Conservation (phyloP, 2,888 invertebrate species). For the Callimorpha dominula region DNA sequence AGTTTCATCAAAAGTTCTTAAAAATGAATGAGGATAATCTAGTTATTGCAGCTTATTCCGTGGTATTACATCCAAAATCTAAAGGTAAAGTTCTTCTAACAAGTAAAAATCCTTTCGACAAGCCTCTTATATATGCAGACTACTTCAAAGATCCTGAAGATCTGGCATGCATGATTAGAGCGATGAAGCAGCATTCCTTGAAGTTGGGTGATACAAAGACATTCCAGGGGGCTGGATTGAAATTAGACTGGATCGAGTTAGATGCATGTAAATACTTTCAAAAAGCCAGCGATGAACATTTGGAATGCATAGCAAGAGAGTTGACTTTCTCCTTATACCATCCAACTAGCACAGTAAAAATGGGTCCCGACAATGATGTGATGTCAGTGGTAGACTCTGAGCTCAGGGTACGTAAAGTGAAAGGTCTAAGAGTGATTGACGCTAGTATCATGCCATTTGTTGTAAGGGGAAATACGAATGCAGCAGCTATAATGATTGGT, state of each 20-base stretch:
- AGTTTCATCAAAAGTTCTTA: constrained; percentile 57
- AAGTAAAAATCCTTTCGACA: constrained; percentile 88
- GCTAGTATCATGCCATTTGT: constrained; percentile 89
- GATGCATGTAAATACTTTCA: constrained; percentile 64
- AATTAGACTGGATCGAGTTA: constrained; percentile 66
- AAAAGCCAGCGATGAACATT: constrained; percentile 58
- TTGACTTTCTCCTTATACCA: constrained; percentile 88
- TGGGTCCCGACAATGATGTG: constrained; percentile 84
- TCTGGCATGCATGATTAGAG: constrained; percentile 64
- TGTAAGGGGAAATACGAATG: constrained; percentile 88
- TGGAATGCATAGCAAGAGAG: constrained; percentile 65
- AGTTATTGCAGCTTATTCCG: constrained; percentile 81
- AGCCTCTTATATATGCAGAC: constrained; percentile 88
- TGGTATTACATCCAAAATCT: constrained; percentile 89
- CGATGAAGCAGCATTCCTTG: constrained; percentile 58
- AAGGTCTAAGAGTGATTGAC: constrained; percentile 87
- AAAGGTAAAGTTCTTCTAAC: constrained; percentile 89
- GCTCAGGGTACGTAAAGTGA: constrained; percentile 83
- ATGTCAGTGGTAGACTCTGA: constrained; percentile 86
- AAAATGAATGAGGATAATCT: constrained; percentile 62
- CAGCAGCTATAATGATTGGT: constrained; percentile 88
- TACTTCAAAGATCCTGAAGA: constrained; percentile 88
- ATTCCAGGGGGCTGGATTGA: constrained; percentile 51
- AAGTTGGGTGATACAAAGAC: constrained; percentile 62
- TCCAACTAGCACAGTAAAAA: constrained; percentile 89